Percentiles rank a stretch among this genome's conserved stretches.
Conservation (phyloP, 1,140 invertebrate species). For the Nebria ingens region DNA sequence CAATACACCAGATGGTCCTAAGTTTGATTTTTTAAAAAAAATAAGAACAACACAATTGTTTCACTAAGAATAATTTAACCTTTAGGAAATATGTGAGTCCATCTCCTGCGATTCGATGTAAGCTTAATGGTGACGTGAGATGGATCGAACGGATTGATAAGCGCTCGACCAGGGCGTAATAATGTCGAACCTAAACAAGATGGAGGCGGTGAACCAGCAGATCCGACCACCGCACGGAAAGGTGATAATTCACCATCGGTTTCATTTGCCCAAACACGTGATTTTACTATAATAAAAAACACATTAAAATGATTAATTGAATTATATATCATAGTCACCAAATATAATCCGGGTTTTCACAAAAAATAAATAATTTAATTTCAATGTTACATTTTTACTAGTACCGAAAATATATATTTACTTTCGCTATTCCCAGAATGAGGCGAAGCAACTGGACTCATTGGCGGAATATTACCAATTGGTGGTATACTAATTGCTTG, state of each 20-base stretch:
- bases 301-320: not conserved
- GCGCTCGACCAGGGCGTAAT: conserved; percentile 54
- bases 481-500: conserved; percentile 43
- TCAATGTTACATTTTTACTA: too few species aligned
- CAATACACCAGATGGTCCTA: conserved; percentile 73
- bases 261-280: not conserved
- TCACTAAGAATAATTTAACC: conserved; percentile 38
- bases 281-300: not conserved
- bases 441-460: conserved; percentile 27
- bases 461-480: conserved; percentile 28
- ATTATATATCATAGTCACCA: too few species aligned
- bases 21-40: conserved; percentile 13
- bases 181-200: conserved; percentile 19
- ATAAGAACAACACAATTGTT: too few species aligned
- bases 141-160: conserved; percentile 96
- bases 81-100: conserved; percentile 98
- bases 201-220: conserved; percentile 39
- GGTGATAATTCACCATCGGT: conserved; percentile 43
- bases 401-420: not conserved
- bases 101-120: conserved; percentile 89
- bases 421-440: conserved; percentile 16
- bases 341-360: too few species aligned
- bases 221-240: conserved; percentile 43
- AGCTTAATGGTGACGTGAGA: conserved; percentile 93
- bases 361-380: too few species aligned